These are phyloP conservation scores for Pseudochirops cupreus DNA, from an alignment of 2,797 vertebrate genomes.

Conservation along the genomic window DNA sequence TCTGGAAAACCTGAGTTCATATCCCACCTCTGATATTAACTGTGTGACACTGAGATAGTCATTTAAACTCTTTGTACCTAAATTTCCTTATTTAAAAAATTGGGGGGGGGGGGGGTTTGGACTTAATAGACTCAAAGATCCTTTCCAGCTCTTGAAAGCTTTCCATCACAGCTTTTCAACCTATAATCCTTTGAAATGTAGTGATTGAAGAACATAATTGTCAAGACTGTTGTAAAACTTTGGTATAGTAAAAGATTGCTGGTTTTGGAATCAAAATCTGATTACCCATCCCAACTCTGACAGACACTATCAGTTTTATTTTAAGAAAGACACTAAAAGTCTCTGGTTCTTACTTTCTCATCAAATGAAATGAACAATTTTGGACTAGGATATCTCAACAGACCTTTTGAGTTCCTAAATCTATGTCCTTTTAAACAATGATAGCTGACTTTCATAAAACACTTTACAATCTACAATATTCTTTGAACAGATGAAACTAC, in stretches of 20 bases:
- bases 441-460: background rate
- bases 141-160: background rate
- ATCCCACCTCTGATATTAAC: background rate
- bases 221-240: background rate
- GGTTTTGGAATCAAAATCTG: background rate
- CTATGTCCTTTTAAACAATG: background rate
- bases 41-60: background rate
- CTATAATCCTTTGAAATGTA: background rate
- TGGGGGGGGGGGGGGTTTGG: background rate
- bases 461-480: background rate
- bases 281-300: too few species aligned
- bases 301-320: background rate
- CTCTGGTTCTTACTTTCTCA: background rate
- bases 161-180: background rate
- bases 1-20: background rate
- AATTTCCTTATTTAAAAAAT: background rate
- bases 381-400: background rate
- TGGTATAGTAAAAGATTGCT: background rate
- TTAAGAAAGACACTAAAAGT: background rate
- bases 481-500: background rate
- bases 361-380: background rate
- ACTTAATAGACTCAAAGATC: background rate
- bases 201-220: background rate
- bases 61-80: background rate
- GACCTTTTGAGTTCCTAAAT: background rate